These are phyloP conservation scores for Pristionchus japonicus DNA, from an alignment of 2,888 invertebrate species.

Conservation along the genomic window DNA sequence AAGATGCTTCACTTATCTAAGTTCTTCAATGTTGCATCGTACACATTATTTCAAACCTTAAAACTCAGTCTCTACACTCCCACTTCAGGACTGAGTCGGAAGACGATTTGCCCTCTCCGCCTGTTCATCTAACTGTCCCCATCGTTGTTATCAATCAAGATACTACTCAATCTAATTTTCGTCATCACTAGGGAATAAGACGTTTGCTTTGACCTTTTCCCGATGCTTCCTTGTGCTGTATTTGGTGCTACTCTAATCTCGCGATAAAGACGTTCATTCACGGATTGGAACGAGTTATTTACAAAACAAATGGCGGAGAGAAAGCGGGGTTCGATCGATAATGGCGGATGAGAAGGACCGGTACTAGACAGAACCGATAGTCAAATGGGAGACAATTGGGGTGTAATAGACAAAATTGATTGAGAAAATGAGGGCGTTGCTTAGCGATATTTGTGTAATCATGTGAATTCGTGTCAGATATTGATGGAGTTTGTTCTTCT, in stretches of 20 bases:
- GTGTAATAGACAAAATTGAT: neutral
- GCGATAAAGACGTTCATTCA: neutral
- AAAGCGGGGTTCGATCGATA: conserved; percentile 2
- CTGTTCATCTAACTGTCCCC: neutral
- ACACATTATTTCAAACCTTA: too few species aligned
- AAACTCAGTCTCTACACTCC: too few species aligned
- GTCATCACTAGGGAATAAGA: neutral
- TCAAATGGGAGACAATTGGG: neutral
- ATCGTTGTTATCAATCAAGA: neutral
- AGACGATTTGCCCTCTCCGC: neutral
- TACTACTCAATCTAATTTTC: neutral
- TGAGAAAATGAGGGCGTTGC: neutral
- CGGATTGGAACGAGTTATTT: neutral
- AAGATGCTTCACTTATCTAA: too few species aligned
- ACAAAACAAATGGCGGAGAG: neutral
- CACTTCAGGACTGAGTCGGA: neutral
- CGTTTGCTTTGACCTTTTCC: neutral
- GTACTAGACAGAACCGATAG: conserved; percentile 1
- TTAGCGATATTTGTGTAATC: neutral
- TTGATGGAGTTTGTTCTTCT: neutral
- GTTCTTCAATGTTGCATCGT: too few species aligned
- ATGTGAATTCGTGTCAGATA: neutral
- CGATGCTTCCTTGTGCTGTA: neutral
- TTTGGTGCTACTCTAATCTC: neutral
- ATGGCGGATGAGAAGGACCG: neutral